phyloP scores from a whole-genome alignment of 2,888 invertebrate genomes.

The Andrena bicolor region DNA sequence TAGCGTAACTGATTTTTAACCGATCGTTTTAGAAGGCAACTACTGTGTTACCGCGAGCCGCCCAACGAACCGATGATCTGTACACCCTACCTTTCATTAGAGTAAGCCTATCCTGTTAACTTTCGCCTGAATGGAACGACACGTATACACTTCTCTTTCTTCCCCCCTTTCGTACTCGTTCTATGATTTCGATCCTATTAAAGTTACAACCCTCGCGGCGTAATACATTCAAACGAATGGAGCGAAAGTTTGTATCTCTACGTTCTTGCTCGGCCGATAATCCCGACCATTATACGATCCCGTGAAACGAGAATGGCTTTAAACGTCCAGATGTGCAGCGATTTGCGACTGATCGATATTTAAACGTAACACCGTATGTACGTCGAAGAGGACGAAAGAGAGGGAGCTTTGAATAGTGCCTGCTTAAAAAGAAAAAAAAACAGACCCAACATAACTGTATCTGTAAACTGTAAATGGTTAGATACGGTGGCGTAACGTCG shows the following conservation, averaged over 20 bases:
- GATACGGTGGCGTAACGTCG: conserved; percentile 67
- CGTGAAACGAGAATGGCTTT: conserved; percentile 58
- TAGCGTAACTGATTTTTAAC: conserved; percentile 68
- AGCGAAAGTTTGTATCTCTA: conserved; percentile 43
- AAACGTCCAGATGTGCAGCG: conserved; percentile 62
- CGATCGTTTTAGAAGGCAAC: conserved; percentile 72
- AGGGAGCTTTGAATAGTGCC: conserved; percentile 84
- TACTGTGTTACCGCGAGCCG: conserved; percentile 70
- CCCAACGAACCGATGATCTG: conserved; percentile 63
- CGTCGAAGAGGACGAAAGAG: conserved; percentile 66
- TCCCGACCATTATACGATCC: conserved; percentile 54
- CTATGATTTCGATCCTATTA: conserved; percentile 15
- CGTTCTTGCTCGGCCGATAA: conserved; percentile 48
- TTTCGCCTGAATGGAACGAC: conserved; percentile 34
- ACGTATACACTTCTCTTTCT: conserved; percentile 8
- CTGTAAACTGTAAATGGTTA: conserved; percentile 67
- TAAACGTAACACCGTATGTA: conserved; percentile 65
- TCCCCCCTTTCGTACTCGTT: conserved; percentile 12
- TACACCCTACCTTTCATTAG: conserved; percentile 57
- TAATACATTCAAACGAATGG: conserved; percentile 34
- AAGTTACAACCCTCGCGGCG: conserved; percentile 25
- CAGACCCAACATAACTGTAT: conserved; percentile 69
- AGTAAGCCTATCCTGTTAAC: conserved; percentile 54
- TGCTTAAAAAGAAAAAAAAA: conserved; percentile 76
- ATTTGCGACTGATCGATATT: conserved; percentile 69